A percentile compares a stretch with the other conserved stretches of the same genome.
phyloP scores from a whole-genome alignment of 2,113 vertebrate species.

The Eretmochelys imbricata region DNA sequence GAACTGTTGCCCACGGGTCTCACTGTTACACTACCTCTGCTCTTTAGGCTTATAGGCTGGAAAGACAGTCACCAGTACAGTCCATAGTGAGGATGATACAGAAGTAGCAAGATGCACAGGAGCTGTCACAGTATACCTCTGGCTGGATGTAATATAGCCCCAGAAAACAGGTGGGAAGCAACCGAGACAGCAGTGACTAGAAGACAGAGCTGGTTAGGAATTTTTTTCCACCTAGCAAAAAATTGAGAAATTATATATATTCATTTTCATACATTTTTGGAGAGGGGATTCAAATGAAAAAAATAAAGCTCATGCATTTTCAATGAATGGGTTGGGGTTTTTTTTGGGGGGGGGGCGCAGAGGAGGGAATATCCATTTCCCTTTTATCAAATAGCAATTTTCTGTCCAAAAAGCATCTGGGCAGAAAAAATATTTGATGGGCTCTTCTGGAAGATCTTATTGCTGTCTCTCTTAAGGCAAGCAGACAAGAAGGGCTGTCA shows the following conservation, averaged over 20 bases:
- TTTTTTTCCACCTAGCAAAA: background rate
- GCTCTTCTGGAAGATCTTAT: background rate
- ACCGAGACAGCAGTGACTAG: background rate
- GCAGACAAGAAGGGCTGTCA: too few species aligned
- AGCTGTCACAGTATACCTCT: accelerated
- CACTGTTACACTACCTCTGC: accelerated
- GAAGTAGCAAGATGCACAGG: background rate
- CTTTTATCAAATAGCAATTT: too few species aligned
- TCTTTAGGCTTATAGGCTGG: background rate
- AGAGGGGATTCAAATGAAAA: too few species aligned
- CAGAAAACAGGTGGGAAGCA: background rate
- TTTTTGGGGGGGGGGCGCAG: too few species aligned
- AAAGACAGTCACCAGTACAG: too few species aligned
- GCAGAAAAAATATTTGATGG: background rate
- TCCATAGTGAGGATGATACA: background rate
- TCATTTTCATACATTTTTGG: background rate
- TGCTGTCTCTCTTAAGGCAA: too few species aligned
- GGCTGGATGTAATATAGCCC: background rate
- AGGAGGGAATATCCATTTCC: too few species aligned
- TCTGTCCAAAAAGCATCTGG: background rate
- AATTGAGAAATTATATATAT: too few species aligned
- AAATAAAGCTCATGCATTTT: too few species aligned
- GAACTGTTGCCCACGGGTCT: accelerated
- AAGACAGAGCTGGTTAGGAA: background rate
- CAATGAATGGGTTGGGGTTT: too few species aligned